A percentile compares a stretch with the other conserved stretches of the same genome.
Evolutionary conservation across 1,140 invertebrate genomes (phyloP).

Genomic region (Ooceraea biroi): DNA sequence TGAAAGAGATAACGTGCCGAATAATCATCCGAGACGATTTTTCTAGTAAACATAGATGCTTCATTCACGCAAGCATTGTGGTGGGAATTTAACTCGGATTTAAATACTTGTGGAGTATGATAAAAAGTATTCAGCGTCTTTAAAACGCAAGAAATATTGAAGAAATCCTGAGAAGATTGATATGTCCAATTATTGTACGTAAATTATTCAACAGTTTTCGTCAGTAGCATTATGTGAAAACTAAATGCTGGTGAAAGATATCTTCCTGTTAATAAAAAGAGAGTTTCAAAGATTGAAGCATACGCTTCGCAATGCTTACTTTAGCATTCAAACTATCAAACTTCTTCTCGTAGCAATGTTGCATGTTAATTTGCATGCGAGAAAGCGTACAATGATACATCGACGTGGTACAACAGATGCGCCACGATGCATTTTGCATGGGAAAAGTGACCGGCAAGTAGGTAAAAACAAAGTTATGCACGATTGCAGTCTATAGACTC

Average conservation of each 20-base stretch:
- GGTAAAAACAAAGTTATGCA: constrained; percentile 48
- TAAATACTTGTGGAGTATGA: not conserved
- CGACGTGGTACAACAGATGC: constrained; percentile 34
- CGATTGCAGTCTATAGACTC: constrained; percentile 27
- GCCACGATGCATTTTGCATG: constrained; percentile 38
- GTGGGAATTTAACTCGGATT: not conserved
- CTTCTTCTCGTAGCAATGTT: not conserved
- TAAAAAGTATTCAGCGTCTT: not conserved
- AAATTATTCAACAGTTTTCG: not conserved
- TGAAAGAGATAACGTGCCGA: not conserved
- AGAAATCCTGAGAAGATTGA: not conserved
- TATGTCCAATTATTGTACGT: not conserved
- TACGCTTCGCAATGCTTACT: constrained; percentile 4
- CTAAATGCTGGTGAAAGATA: not conserved
- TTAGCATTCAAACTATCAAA: not conserved
- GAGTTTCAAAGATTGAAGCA: not conserved
- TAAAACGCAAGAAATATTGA: not conserved
- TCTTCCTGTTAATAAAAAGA: not conserved
- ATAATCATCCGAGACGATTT: constrained; percentile 36
- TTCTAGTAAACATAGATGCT: not conserved
- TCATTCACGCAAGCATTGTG: not conserved
- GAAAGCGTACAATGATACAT: constrained; percentile 38
- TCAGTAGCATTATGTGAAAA: not conserved
- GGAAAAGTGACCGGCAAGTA: constrained; percentile 34
- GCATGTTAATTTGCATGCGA: not conserved